Evolutionary conservation across 1,140 invertebrate genomes (phyloP).

Genomic region (Phthorimaea operculella): DNA sequence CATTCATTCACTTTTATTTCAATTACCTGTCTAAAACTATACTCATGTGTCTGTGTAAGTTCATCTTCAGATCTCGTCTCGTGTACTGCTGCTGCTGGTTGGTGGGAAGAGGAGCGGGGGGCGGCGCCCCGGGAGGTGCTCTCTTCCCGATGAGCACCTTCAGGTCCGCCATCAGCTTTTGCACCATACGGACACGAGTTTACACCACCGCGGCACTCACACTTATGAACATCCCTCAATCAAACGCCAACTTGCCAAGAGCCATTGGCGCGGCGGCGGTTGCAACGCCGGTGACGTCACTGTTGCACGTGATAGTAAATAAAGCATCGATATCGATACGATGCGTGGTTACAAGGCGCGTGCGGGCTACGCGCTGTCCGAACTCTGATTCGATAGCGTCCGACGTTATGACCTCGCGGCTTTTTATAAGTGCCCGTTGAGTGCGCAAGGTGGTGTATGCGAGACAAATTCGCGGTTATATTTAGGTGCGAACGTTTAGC

Average conservation of each 20-base stretch:
- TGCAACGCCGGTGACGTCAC: conserved; percentile 53
- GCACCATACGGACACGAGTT: conserved; percentile 61
- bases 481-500: conserved; percentile 38
- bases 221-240: conserved; percentile 50
- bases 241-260: conserved; percentile 51
- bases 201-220: conserved; percentile 32
- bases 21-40: conserved; percentile 66
- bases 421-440: conserved; percentile 64
- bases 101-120: conserved; percentile 27
- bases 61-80: conserved; percentile 57
- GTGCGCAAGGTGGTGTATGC: conserved; percentile 50
- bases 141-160: conserved; percentile 63
- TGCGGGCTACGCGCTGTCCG: conserved; percentile 51
- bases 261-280: conserved; percentile 48
- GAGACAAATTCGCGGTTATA: conserved; percentile 51
- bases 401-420: conserved; percentile 55
- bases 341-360: conserved; percentile 50
- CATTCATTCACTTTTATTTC: too few relatives aligned
- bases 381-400: conserved; percentile 32
- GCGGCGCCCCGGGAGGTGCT: conserved; percentile 38
- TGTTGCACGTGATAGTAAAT: conserved; percentile 48
- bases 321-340: conserved; percentile 44
- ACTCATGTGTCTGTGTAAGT: conserved; percentile 65
- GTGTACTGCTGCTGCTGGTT: conserved; percentile 48
- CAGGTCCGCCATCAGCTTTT: conserved; percentile 62